These are phyloP conservation scores for Halcyon smyrnensis DNA, from an alignment of 2,797 vertebrate species.

Conservation along the genomic window DNA sequence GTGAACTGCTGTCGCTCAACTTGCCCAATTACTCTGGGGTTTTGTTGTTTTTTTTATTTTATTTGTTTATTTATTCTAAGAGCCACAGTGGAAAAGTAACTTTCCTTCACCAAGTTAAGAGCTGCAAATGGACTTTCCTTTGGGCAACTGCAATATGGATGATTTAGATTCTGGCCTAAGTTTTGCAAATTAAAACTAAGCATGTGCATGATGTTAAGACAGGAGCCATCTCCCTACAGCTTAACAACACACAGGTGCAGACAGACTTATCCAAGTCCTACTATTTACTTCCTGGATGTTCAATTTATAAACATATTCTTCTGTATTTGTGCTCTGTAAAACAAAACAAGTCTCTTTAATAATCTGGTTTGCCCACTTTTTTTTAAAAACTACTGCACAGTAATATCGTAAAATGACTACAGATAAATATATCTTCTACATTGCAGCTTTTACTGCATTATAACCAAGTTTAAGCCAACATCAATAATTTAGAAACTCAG, in stretches of 20 bases:
- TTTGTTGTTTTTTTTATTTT: not conserved
- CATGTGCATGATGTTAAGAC: not conserved
- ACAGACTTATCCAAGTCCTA: not conserved
- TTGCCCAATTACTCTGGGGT: not conserved
- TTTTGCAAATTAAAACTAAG: not conserved
- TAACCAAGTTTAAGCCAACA: not conserved
- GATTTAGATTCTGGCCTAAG: not conserved
- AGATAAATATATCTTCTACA: conserved; percentile 10
- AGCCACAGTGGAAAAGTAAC: not conserved
- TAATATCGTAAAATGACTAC: not conserved
- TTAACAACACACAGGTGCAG: not conserved
- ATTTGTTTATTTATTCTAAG: not conserved
- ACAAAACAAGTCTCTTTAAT: not conserved
- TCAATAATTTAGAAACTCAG: conserved; percentile 46
- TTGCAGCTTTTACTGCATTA: conserved; percentile 20
- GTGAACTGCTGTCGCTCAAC: rapidly evolving
- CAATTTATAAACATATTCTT: not conserved
- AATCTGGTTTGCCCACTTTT: not conserved
- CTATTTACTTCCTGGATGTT: not conserved
- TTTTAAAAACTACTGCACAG: not conserved
- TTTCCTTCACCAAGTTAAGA: not conserved
- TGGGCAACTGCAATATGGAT: not conserved
- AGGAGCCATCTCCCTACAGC: not conserved
- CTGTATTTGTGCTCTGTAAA: not conserved
- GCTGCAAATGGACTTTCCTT: not conserved